Evolutionary conservation across 2,797 vertebrate species (phyloP).

Genomic region (Aulostomus chinensis): DNA sequence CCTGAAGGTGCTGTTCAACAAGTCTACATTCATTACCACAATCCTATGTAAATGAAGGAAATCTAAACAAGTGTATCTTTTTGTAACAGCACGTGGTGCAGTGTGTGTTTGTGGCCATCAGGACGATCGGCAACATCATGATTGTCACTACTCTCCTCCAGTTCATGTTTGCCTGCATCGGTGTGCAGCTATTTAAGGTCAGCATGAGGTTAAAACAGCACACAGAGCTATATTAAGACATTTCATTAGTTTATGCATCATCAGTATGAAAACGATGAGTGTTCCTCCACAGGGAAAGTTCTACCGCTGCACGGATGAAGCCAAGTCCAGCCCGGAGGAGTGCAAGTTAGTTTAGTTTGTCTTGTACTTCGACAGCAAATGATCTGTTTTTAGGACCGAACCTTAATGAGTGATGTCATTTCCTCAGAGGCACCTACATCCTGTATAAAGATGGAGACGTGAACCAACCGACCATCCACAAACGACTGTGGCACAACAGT

Average conservation of each 20-base stretch:
- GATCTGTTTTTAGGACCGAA: neutral
- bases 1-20: conserved; percentile 85
- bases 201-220: conserved; percentile 3
- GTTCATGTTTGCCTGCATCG: conserved; percentile 99
- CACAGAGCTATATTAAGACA: neutral
- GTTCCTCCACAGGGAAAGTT: conserved; percentile 89
- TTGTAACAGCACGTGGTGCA: conserved; percentile 93
- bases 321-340: conserved; percentile 90
- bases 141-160: conserved; percentile 98
- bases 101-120: conserved; percentile 98
- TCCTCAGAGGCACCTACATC: conserved; percentile 91
- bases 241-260: neutral
- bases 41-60: too few relatives aligned
- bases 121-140: conserved; percentile 99
- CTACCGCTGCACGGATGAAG: conserved; percentile 97
- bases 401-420: conserved; percentile 1
- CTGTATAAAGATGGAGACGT: conserved; percentile 97
- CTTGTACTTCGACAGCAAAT: neutral
- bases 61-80: conserved; percentile 1
- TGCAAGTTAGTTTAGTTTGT: conserved; percentile 87
- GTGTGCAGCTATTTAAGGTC: conserved; percentile 99
- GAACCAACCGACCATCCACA: conserved; percentile 90
- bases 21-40: too few relatives aligned
- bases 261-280: neutral
- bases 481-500: conserved; percentile 93